phyloP scores from a whole-genome alignment of 2,888 invertebrate genomes.

The Glaucopsyche alexis region DNA sequence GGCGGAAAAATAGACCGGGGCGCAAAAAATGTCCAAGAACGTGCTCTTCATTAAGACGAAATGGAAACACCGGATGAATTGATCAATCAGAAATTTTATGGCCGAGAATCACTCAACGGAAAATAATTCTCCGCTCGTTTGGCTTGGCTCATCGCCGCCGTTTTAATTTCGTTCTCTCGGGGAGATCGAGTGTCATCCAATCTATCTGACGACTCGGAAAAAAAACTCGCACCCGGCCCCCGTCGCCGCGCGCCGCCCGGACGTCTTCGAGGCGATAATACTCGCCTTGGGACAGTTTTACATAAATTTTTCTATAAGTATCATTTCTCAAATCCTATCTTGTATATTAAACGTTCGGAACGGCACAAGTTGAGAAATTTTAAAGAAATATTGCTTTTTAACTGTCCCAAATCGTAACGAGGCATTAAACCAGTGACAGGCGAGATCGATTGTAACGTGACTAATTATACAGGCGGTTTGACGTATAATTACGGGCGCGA shows the following conservation, averaged over 20 bases:
- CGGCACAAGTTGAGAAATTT: not conserved
- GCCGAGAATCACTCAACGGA: slow-evolving; percentile 78
- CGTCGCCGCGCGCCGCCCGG: slow-evolving; percentile 39
- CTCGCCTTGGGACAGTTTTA: slow-evolving; percentile 58
- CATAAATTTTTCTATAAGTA: slow-evolving; percentile 34
- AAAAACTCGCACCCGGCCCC: slow-evolving; percentile 58
- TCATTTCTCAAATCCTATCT: slow-evolving; percentile 36
- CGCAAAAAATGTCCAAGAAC: slow-evolving; percentile 61
- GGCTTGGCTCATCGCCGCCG: slow-evolving; percentile 75
- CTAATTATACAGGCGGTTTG: slow-evolving; percentile 45
- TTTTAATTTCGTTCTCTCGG: slow-evolving; percentile 78
- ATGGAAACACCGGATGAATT: slow-evolving; percentile 76
- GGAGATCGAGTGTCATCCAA: slow-evolving; percentile 80
- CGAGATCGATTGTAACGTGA: slow-evolving; percentile 33
- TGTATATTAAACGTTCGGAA: slow-evolving; percentile 21
- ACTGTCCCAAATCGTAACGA: not conserved
- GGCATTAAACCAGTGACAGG: slow-evolving; percentile 20
- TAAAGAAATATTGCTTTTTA: slow-evolving; percentile 11
- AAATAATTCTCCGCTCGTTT: slow-evolving; percentile 76
- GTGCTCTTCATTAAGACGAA: slow-evolving; percentile 74
- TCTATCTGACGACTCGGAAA: slow-evolving; percentile 72
- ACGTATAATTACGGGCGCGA: slow-evolving; percentile 55
- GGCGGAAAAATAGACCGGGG: slow-evolving; percentile 71
- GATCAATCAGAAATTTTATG: slow-evolving; percentile 80
- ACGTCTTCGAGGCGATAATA: slow-evolving; percentile 61